Evolutionary conservation across 2,888 invertebrate species (phyloP).

Genomic region (Cataglyphis livida): DNA sequence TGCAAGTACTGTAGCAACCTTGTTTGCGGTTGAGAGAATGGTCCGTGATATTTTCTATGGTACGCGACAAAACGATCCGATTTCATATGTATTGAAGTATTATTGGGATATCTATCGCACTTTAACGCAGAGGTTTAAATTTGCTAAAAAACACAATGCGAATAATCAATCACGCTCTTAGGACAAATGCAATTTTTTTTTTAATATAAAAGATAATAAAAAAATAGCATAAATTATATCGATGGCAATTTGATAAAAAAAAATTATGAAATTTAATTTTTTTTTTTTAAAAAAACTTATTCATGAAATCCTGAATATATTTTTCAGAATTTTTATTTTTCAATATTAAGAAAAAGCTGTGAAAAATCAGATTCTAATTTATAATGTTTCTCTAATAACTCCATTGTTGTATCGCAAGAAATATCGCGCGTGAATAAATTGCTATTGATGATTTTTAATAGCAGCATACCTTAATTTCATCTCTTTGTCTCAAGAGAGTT

Average conservation of each 20-base stretch:
- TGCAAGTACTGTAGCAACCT: conserved; percentile 39
- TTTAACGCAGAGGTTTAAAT: background rate
- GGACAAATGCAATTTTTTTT: background rate
- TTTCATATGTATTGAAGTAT: conserved; percentile 37
- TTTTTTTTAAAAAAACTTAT: background rate
- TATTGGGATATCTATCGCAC: conserved; percentile 16
- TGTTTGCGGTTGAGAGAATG: conserved; percentile 51
- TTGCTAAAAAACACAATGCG: background rate
- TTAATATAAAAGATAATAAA: background rate
- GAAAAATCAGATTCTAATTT: background rate
- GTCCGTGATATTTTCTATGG: conserved; percentile 27
- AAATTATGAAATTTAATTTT: background rate
- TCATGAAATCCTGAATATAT: background rate
- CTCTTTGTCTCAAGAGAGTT: conserved; percentile 22
- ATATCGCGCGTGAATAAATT: background rate
- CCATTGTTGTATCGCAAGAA: background rate
- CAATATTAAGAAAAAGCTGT: background rate
- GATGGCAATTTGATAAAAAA: background rate
- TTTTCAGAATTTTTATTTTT: background rate
- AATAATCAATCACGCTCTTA: background rate
- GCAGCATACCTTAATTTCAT: background rate
- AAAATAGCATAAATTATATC: background rate
- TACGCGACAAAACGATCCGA: conserved; percentile 33
- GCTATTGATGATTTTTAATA: conserved; percentile 19
- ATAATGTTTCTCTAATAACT: background rate